Evolutionary conservation across 2,888 invertebrate genomes (phyloP), one percentile per base, ranked within the genome.

Genomic region (Acrobasis suavella): DNA sequence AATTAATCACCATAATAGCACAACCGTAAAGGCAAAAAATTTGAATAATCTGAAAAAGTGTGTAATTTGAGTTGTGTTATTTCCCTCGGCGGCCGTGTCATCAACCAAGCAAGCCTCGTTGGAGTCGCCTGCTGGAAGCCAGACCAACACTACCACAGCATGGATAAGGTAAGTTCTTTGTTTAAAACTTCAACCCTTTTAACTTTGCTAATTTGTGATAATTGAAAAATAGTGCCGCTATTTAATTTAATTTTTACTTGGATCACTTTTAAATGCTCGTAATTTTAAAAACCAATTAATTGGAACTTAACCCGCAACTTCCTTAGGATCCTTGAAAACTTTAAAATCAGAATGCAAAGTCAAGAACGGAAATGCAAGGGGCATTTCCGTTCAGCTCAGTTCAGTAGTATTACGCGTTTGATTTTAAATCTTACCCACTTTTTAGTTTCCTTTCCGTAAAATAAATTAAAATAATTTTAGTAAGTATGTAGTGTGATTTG

Each of bases 91-190:
- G 71, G 60, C 62, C 65, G 71, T 70, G 65, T 69, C 69, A 65
- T 39, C 50, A 32, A 16, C 37, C 59, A 60, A 50, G 56, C 59
- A 16, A 50, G 68, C 65, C 65, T 65, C 62, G 55, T 50, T 60
- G 58, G 64, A 69, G 69, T 67, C 72, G 76, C 76, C 78, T 72
- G 74, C 64, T 65, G 76, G 59, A 64, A 8, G 54, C 50, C 16
- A 42, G 54, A 49, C 42, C 62, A 52, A 12, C 58, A 65, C 62
- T 60, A 17, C 51, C 64, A 62, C 74, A 79, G 67, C 72, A 89
- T 89, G 89, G 89, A 88, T 73, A 89, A 88, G 89, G 89, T 87
- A 81, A 72, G 62, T 60, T 64, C 63, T 65, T 66, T 62, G 52
- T 60, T 64, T 50, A 55, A 49, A 7, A 32, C 2, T 66, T 62